Base-by-base conservation (phyloP, 2,797 vertebrate species). In the Gymnoscopelus microlampas region DNA sequence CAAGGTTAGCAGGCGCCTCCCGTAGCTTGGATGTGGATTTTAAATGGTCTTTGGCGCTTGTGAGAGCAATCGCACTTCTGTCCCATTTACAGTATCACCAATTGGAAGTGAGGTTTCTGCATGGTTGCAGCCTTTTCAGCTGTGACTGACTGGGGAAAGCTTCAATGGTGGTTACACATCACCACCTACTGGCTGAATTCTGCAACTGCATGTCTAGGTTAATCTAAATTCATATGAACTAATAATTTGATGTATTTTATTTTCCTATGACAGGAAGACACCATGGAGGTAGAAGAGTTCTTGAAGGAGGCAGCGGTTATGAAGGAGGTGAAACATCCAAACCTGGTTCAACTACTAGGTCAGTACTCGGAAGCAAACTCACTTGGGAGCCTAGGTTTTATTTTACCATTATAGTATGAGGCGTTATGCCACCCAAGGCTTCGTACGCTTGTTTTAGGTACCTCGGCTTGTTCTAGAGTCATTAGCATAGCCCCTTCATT, bases 311-410 rank as follows among this genome's bases (percentile, higher is more conserved):
- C 98, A 50, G 95, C 97, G 29, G 97, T 99, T 60, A 99, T 99
- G 98, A 99, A 99, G 84, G 98, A 99, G 88, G 98, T 99, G 80
- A 99, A 99, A 89, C 98, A 99, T 60, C 98, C 98, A 63, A 97
- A 99, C 82, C 93, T 99, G 5, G 98, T 99, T 81, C 94, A 95
- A 76, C 88, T 95, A 8, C 88, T 95, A 2, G 94, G 94, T 95
- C 39, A 89, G 93, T 91, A 68, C 48, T 68, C 0, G 1, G 15
- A 13, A 6, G 9, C 14, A 55, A 15, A 24, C 15, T 62, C 12
- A 9, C 7, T 24, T 2, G 3, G 35, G 5, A 23, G 3, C 11
- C 50, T 14, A 61, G 12, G 0, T 44, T 50, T 4, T 0, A 24
- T 49, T 55, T 48, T 10, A 15, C 10, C 5, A 5, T 57, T 3